Evolutionary conservation across 2,888 invertebrate genomes (phyloP).

Genomic region (Andrena dorsata): DNA sequence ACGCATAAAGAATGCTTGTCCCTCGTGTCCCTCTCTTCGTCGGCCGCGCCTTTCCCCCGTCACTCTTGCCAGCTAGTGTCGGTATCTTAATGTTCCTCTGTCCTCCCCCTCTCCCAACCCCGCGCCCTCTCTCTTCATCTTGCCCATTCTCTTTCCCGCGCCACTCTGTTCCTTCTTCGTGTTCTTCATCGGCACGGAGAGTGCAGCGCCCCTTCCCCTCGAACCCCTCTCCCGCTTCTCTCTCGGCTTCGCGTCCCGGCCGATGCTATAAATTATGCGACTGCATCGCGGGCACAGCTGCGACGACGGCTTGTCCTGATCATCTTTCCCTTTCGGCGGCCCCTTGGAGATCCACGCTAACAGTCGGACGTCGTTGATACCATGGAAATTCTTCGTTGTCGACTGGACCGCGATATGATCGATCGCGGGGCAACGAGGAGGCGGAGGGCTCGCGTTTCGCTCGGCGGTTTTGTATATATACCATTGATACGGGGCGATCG

Average conservation of each 20-base stretch:
- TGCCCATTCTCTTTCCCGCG: conserved; percentile 48
- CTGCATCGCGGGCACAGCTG: conserved; percentile 78
- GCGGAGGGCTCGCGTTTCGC: conserved; percentile 23
- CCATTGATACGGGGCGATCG: conserved; percentile 48
- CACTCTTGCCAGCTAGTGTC: conserved; percentile 71
- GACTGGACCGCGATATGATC: conserved; percentile 53
- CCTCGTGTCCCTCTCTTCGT: conserved; percentile 69
- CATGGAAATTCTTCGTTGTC: conserved; percentile 61
- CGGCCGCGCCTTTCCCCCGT: conserved; percentile 68
- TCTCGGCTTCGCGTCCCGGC: conserved; percentile 56
- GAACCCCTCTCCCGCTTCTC: conserved; percentile 45
- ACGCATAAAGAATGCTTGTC: conserved; percentile 81
- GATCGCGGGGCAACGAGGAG: conserved; percentile 24
- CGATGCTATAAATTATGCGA: conserved; percentile 82
- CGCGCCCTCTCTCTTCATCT: conserved; percentile 11
- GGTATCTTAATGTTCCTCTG: conserved; percentile 81
- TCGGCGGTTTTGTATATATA: conserved; percentile 37
- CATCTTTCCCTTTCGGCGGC: conserved; percentile 66
- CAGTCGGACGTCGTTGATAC: conserved; percentile 53
- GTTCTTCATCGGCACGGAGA: conserved; percentile 37
- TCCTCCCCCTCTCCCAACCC: conserved; percentile 30
- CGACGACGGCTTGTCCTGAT: conserved; percentile 73
- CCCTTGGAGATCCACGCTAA: conserved; percentile 61
- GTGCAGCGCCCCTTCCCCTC: conserved; percentile 49
- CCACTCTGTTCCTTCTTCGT: conserved; percentile 31